Base-by-base conservation (phyloP, 2,888 invertebrate genomes). In the Pammene aurita region DNA sequence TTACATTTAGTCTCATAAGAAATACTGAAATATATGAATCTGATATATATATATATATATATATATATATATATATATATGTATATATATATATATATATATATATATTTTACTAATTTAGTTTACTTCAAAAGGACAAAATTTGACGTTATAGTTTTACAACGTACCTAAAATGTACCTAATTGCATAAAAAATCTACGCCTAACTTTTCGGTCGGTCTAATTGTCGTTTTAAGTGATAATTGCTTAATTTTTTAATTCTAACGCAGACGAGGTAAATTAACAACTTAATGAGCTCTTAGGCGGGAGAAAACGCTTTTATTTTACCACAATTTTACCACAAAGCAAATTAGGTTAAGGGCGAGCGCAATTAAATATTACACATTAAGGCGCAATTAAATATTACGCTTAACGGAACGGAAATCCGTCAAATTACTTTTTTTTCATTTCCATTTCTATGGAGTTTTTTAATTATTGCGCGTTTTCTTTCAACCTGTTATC, bases 341-440 rank as follows among this genome's bases (percentile, higher is more conserved):
- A 69, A 69, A 64, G 68, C 64, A 69, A 69, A 69, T 69, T 64
- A 64, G 64, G 68, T 64, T 69, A 64, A 58, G 64, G 68, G 13
- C 50, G n/a, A 52, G 50, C 42, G 52, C 58, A 69, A 69, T 69
- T 69, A 69, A 69, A 69, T 64, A 69, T 64, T 64, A 69, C 68
- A 64, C 61, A 41, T 60, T 61, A 26, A 54, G 38, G 54, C 44
- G n/a, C n/a, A n/a, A n/a, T n/a, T n/a, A n/a, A n/a, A n/a, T n/a
- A n/a, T 67, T 42, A 57, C 63, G 58, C 58, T 38, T n/a, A n/a
- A n/a, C 46, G 41, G 44, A 48, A 46, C 52, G 46, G 64, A 63
- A 68, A 58, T 64, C 63, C 52, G 67, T 26, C 50, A 7, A 44
- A 44, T 52, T 46, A 26, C 50, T 64, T 64, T 64, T n/a, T 52